Evolutionary conservation across 2,797 vertebrate genomes (phyloP), one percentile per base, ranked within the genome.

Genomic region (Schizothorax lantsangensis): DNA sequence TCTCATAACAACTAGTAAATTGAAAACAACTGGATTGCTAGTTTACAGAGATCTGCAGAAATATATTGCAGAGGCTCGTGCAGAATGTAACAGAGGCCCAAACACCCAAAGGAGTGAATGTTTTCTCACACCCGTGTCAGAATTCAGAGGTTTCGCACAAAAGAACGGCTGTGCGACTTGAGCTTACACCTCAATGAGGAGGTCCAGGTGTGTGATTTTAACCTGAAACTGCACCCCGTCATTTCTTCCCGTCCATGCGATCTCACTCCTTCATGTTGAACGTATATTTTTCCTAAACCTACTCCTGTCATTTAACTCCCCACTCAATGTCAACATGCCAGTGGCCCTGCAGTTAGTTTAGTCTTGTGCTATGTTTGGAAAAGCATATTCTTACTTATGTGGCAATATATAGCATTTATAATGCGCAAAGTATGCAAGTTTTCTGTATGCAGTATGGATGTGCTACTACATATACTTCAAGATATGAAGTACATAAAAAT

Each of bases 131-230:
- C 33, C 49, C 15, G 38, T 84, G 81, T 81, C 52, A 59, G 85
- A 88, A 86, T 84, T 86, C 71, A 77, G 77, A 62, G 23, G 30
- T 75, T 84, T 84, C 6, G 17, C 43, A 77, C 88, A 86, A 75
- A 84, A 59, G 59, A 40, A n/a, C 38, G 40, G 40, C 71, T 88
- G 45, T 88, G 40, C 26, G 49, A 8, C 11, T 73, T 66, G 75
- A 33, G 86, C 64, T 84, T 75, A 68, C 69, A 88, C 75, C 21
- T 80, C 80, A 64, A n/a, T 74, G 52, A 83, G 78, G 80, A 68
- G 68, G 36, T 49, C 85, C 83, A 85, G 86, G 80, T 89, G 84
- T 90, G 89, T 88, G 87, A 86, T 88, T 83, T 79, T 87, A 90
- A 85, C 86, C 86, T 68, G 83, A 49, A 23, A 52, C 75, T 64